Conservation (phyloP, 2,113 vertebrate species). For the Micromys minutus region DNA sequence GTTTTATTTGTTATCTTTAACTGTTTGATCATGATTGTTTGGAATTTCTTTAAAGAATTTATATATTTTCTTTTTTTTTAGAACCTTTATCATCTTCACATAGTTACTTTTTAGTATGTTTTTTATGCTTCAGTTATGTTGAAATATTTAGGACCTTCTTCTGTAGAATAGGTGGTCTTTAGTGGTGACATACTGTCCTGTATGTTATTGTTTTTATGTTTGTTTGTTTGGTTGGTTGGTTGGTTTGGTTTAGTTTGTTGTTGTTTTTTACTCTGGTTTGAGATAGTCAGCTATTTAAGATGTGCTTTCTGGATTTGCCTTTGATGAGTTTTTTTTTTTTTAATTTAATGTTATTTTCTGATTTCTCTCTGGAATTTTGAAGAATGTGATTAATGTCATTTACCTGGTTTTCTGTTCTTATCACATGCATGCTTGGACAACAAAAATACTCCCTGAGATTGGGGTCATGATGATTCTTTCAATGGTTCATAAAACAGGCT, state of each 20-base stretch:
- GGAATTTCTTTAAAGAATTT: neutral
- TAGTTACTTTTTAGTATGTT: neutral
- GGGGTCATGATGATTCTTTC: conserved; percentile 71
- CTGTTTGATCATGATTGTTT: neutral
- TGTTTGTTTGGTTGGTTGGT: neutral
- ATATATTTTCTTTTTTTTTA: neutral
- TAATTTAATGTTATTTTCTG: no score
- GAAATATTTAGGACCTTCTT: neutral
- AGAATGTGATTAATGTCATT: neutral
- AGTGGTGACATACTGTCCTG: neutral
- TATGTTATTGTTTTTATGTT: neutral
- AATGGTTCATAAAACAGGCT: conserved; percentile 57
- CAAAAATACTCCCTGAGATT: conserved; percentile 53
- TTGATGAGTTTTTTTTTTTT: neutral
- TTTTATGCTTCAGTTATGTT: neutral
- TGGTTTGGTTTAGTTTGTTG: no score
- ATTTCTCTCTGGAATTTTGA: neutral
- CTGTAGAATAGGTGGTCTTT: neutral
- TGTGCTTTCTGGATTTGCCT: neutral
- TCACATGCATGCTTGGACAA: conserved; percentile 52
- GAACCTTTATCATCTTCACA: neutral
- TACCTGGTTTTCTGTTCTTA: neutral
- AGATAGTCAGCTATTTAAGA: neutral
- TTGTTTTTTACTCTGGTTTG: neutral
- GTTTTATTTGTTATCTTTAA: neutral